These are phyloP conservation scores for Dolomedes plantarius DNA, from an alignment of 2,888 invertebrate species.

Conservation along the genomic window DNA sequence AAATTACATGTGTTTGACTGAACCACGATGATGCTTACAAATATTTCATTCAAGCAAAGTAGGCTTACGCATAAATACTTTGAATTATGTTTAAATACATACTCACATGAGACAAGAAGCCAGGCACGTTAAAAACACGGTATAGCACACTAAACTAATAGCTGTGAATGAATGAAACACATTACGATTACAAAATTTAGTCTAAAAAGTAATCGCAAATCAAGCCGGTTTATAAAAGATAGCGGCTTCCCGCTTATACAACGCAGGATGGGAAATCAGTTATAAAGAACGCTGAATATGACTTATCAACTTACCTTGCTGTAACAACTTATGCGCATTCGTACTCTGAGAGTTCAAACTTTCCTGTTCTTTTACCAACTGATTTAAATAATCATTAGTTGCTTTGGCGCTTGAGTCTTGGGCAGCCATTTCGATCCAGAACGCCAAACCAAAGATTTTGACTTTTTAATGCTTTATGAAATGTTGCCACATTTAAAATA, in stretches of 20 bases:
- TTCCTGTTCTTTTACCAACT: conserved; percentile 54
- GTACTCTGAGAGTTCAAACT: conserved; percentile 37
- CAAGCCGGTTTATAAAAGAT: neutral
- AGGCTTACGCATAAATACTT: conserved; percentile 26
- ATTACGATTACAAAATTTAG: neutral
- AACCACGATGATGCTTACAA: neutral
- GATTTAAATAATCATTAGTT: conserved; percentile 57
- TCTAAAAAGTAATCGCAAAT: neutral
- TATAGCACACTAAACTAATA: neutral
- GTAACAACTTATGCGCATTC: conserved; percentile 43
- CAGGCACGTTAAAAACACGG: neutral
- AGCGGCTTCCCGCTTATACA: neutral
- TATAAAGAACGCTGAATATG: neutral
- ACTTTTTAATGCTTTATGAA: conserved; percentile 13
- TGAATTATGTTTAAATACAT: neutral
- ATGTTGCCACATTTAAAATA: conserved; percentile 28
- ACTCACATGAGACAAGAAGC: neutral
- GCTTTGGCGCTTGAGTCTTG: conserved; percentile 54
- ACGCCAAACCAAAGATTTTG: conserved; percentile 54
- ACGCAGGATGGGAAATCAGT: neutral
- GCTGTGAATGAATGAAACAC: neutral
- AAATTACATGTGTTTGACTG: too few relatives aligned
- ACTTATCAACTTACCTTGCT: conserved; percentile 44
- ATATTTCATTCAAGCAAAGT: conserved; percentile 18
- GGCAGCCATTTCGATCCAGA: conserved; percentile 60